phyloP scores from a whole-genome alignment of 2,888 invertebrate genomes.

The Drosophila emarginata region DNA sequence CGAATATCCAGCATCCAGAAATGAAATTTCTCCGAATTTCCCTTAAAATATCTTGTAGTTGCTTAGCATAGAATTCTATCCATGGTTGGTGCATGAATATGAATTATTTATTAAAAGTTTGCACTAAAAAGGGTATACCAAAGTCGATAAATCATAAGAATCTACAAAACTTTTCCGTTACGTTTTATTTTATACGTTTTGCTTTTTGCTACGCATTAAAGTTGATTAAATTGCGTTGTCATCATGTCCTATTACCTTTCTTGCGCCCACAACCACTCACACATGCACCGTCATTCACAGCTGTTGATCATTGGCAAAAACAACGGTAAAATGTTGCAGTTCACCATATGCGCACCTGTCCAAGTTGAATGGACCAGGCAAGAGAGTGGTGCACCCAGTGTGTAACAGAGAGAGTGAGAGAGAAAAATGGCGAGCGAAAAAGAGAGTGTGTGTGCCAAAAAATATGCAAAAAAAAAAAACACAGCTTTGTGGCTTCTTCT shows the following conservation, averaged over 20 bases:
- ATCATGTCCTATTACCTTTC: slow-evolving; percentile 37
- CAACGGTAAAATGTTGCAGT: slow-evolving; percentile 48
- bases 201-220: slow-evolving; percentile 44
- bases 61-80: too few relatives aligned
- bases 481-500: slow-evolving; percentile 12
- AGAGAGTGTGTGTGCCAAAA: slow-evolving; percentile 29
- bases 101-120: background rate
- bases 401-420: background rate
- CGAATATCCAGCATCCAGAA: too few relatives aligned
- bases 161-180: slow-evolving; percentile 23
- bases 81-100: too few relatives aligned
- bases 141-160: background rate
- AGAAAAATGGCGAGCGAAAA: background rate
- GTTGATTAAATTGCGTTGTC: slow-evolving; percentile 49
- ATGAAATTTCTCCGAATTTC: too few relatives aligned
- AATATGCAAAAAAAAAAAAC: slow-evolving; percentile 21
- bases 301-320: slow-evolving; percentile 54
- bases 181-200: slow-evolving; percentile 37
- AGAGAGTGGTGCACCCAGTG: slow-evolving; percentile 11
- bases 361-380: slow-evolving; percentile 48
- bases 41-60: too few relatives aligned
- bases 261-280: slow-evolving; percentile 1
- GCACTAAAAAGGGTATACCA: background rate
- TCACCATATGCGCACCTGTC: slow-evolving; percentile 58
- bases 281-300: slow-evolving; percentile 30